Evolutionary conservation across 2,113 vertebrate species (phyloP).

Genomic region (Lepisosteus oculatus): DNA sequence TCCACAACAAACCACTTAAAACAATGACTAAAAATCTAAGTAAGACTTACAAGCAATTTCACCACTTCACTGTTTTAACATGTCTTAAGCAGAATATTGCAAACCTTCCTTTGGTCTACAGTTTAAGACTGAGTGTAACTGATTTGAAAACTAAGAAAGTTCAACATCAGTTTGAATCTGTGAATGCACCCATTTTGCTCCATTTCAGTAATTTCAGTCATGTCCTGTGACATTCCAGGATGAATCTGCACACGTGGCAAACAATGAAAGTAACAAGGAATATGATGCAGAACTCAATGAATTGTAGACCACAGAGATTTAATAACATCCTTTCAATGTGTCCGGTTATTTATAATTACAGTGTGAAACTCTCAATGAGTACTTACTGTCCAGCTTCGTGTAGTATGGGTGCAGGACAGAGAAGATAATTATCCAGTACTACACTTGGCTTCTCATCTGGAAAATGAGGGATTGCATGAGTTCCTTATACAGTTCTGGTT

Average conservation of each 20-base stretch:
- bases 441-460: constrained; percentile 74
- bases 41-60: too few species aligned
- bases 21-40: too few species aligned
- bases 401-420: constrained; percentile 84
- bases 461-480: constrained; percentile 44
- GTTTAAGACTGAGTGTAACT: too few species aligned
- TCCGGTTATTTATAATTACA: constrained; percentile 10
- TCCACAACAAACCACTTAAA: too few species aligned
- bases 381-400: constrained; percentile 92
- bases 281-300: constrained; percentile 21
- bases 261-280: neutral
- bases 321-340: neutral
- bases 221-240: too few species aligned
- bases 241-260: constrained; percentile 1
- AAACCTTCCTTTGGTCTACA: too few species aligned
- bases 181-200: too few species aligned
- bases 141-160: too few species aligned
- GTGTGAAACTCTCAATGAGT: constrained; percentile 18
- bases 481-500: constrained; percentile 18
- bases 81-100: too few species aligned
- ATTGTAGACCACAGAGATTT: constrained; percentile 17
- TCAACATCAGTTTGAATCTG: too few species aligned
- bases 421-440: constrained; percentile 71
- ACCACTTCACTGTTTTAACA: too few species aligned
- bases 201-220: too few species aligned